Percentiles rank a stretch among this genome's conserved stretches.
phyloP scores from a whole-genome alignment of 2,113 vertebrate species.

The Marmota monax region DNA sequence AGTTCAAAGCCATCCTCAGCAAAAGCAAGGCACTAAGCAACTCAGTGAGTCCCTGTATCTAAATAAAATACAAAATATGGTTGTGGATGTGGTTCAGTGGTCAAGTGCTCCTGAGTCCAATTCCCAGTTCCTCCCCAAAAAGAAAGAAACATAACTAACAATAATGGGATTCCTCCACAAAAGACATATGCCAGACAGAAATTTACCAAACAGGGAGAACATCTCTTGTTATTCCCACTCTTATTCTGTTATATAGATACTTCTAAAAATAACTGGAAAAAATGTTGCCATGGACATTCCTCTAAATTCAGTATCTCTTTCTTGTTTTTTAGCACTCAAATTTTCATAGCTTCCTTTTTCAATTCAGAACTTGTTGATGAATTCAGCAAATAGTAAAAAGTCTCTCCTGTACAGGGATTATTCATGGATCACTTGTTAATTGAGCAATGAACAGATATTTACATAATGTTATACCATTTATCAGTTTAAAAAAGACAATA shows the following conservation, averaged over 20 bases:
- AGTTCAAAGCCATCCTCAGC: too few species aligned
- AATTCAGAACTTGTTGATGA: conserved; percentile 37
- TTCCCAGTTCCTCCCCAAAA: too few species aligned
- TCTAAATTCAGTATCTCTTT: neutral
- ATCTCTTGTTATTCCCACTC: neutral
- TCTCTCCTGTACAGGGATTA: conserved; percentile 34
- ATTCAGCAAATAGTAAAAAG: conserved; percentile 31
- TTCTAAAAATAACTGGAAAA: conserved; percentile 15
- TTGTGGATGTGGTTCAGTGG: too few species aligned
- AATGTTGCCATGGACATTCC: neutral
- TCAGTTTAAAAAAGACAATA: conserved; percentile 18
- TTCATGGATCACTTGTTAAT: conserved; percentile 60
- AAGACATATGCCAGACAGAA: neutral
- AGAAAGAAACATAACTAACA: too few species aligned
- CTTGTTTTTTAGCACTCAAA: neutral
- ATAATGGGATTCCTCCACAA: neutral
- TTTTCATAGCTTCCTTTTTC: neutral
- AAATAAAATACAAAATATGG: too few species aligned
- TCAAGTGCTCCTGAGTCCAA: too few species aligned
- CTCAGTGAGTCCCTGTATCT: too few species aligned
- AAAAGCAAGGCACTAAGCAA: too few species aligned
- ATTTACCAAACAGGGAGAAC: neutral
- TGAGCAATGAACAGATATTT: conserved; percentile 57
- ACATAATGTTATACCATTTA: neutral
- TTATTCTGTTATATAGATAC: neutral